Evolutionary conservation across 2,888 invertebrate species (phyloP).

Genomic region (Patella caerulea): DNA sequence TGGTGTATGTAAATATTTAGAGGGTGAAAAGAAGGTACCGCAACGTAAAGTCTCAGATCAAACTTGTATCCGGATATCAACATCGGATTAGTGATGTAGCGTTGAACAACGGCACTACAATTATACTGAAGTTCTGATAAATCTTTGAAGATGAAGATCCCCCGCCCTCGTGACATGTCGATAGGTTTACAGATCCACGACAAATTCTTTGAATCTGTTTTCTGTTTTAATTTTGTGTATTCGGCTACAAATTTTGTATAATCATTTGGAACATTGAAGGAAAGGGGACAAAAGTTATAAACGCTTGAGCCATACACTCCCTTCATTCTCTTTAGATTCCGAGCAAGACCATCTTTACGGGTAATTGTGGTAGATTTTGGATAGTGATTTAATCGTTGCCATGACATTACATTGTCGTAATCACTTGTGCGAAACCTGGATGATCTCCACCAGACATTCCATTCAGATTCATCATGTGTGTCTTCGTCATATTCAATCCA

Average conservation of each 20-base stretch:
- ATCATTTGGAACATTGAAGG: conserved; percentile 86
- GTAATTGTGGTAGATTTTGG: conserved; percentile 83
- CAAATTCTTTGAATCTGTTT: conserved; percentile 60
- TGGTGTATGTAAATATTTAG: conserved; percentile 63
- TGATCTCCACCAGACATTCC: conserved; percentile 90
- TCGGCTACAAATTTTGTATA: conserved; percentile 87
- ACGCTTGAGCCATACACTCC: conserved; percentile 83
- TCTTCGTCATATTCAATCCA: conserved; percentile 83
- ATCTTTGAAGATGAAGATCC: conserved; percentile 85
- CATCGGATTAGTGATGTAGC: conserved; percentile 70
- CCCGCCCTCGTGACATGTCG: conserved; percentile 86
- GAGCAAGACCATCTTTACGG: conserved; percentile 84
- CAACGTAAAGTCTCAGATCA: conserved; percentile 67
- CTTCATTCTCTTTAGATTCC: conserved; percentile 83
- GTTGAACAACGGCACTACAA: conserved; percentile 84
- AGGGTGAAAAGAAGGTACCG: conserved; percentile 66
- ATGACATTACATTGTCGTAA: conserved; percentile 60
- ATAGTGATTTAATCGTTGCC: conserved; percentile 81
- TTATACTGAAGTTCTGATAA: conserved; percentile 77
- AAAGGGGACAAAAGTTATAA: conserved; percentile 81
- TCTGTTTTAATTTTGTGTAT: conserved; percentile 72
- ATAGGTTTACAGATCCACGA: conserved; percentile 90
- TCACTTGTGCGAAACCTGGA: conserved; percentile 78
- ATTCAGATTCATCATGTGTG: conserved; percentile 73
- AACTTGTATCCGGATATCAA: conserved; percentile 69